Evolutionary conservation across 1,140 invertebrate species (phyloP).

Genomic region (Drepana arcuata): DNA sequence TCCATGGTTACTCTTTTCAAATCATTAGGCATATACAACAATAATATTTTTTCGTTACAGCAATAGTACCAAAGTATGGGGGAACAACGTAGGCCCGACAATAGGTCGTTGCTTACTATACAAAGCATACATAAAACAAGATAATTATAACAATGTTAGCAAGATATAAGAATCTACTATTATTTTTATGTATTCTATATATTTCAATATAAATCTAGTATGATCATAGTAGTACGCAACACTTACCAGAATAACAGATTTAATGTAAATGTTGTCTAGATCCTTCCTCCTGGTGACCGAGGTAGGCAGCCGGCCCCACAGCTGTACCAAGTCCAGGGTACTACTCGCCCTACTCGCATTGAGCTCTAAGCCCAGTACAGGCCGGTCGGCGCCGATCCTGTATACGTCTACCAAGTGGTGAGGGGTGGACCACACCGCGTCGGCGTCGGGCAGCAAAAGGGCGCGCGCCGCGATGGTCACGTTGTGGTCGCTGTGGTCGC

Average conservation of each 20-base stretch:
- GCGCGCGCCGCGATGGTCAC: constrained; percentile 7
- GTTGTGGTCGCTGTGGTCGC: not conserved
- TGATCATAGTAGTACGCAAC: too few species aligned
- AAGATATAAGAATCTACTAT: too few species aligned
- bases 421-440: constrained; percentile 24
- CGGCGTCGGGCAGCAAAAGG: constrained; percentile 41
- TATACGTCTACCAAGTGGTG: constrained; percentile 36
- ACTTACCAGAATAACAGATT: constrained; percentile 30
- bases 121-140: too few species aligned
- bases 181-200: too few species aligned
- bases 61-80: too few species aligned
- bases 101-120: too few species aligned
- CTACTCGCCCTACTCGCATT: constrained; percentile 1
- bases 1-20: too few species aligned
- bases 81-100: too few species aligned
- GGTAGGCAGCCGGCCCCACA: constrained; percentile 23
- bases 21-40: too few species aligned
- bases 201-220: too few species aligned
- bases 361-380: constrained; percentile 15
- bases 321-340: constrained; percentile 3
- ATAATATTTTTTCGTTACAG: too few species aligned
- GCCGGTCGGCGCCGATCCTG: constrained; percentile 20
- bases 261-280: constrained; percentile 29
- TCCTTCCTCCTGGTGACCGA: constrained; percentile 32
- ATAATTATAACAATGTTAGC: too few species aligned